A percentile compares a stretch with the other conserved stretches of the same genome.
These are phyloP conservation scores for Stenolophus ochropezus DNA, from an alignment of 2,888 invertebrate genomes.

Conservation along the genomic window DNA sequence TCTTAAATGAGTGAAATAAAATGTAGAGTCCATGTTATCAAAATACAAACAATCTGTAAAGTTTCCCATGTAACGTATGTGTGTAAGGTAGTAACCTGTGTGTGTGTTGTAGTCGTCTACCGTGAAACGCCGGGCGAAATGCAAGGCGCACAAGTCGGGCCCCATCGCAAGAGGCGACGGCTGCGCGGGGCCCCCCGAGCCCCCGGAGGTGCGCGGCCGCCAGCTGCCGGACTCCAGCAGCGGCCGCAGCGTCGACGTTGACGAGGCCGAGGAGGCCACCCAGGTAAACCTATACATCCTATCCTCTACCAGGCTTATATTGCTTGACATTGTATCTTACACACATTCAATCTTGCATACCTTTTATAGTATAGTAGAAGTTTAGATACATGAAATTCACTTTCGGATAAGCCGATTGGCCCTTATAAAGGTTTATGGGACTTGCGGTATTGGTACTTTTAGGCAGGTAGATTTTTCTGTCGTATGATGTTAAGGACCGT, in stretches of 20 bases:
- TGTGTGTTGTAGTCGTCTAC: conserved; percentile 48
- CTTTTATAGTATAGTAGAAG: too few relatives aligned
- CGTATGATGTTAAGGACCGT: too few relatives aligned
- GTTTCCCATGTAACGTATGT: background rate
- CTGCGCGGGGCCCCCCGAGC: conserved; percentile 5
- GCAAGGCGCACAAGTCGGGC: conserved; percentile 71
- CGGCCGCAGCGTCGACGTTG: background rate
- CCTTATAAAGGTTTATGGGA: too few relatives aligned
- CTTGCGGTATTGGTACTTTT: too few relatives aligned
- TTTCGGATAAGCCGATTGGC: too few relatives aligned
- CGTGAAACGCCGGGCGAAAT: conserved; percentile 61
- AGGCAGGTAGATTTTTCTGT: too few relatives aligned
- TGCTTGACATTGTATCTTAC: too few relatives aligned
- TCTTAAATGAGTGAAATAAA: too few relatives aligned
- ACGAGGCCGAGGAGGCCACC: conserved; percentile 52
- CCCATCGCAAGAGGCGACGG: conserved; percentile 50
- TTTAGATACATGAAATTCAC: too few relatives aligned
- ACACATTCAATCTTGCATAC: too few relatives aligned
- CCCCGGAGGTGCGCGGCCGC: background rate
- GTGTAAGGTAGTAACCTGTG: background rate
- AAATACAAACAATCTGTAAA: background rate
- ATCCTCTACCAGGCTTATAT: too few relatives aligned
- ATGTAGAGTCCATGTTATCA: too few relatives aligned
- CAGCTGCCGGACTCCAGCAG: background rate
- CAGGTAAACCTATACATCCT: background rate